A percentile compares a stretch with the other conserved stretches of the same genome.
Conservation (phyloP, 2,888 invertebrate species). For the Lypha dubia region DNA sequence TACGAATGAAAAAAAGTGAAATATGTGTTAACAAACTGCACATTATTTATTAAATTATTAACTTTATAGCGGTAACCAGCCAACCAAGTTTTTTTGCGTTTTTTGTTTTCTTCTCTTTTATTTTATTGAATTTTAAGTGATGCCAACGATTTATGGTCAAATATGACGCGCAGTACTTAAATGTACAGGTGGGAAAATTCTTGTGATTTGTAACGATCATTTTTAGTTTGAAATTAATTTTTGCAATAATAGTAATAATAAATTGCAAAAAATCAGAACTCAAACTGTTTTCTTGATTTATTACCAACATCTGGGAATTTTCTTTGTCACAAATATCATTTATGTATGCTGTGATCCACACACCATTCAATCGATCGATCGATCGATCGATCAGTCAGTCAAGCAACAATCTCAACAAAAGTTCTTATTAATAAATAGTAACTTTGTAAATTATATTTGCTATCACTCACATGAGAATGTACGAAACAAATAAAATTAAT, state of each 20-base stretch:
- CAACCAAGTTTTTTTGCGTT: slow-evolving; percentile 30
- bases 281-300: slow-evolving; percentile 60
- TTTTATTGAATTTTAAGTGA: slow-evolving; percentile 66
- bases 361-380: background rate
- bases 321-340: slow-evolving; percentile 25
- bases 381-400: background rate
- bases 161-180: slow-evolving; percentile 60
- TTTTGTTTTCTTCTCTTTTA: background rate
- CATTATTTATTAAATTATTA: slow-evolving; percentile 66
- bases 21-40: slow-evolving; percentile 71
- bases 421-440: slow-evolving; percentile 24
- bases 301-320: slow-evolving; percentile 60
- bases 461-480: background rate
- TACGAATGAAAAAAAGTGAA: slow-evolving; percentile 23
- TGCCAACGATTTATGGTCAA: slow-evolving; percentile 59
- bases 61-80: slow-evolving; percentile 57
- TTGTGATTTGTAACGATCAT: slow-evolving; percentile 70
- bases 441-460: slow-evolving; percentile 31
- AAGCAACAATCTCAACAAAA: slow-evolving; percentile 13
- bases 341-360: slow-evolving; percentile 13
- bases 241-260: slow-evolving; percentile 34
- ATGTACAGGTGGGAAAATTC: slow-evolving; percentile 69
- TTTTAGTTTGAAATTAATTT: slow-evolving; percentile 68
- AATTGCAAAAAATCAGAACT: background rate
- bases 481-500: background rate